Conservation (phyloP, 2,888 invertebrate species). For the Aelia acuminata region DNA sequence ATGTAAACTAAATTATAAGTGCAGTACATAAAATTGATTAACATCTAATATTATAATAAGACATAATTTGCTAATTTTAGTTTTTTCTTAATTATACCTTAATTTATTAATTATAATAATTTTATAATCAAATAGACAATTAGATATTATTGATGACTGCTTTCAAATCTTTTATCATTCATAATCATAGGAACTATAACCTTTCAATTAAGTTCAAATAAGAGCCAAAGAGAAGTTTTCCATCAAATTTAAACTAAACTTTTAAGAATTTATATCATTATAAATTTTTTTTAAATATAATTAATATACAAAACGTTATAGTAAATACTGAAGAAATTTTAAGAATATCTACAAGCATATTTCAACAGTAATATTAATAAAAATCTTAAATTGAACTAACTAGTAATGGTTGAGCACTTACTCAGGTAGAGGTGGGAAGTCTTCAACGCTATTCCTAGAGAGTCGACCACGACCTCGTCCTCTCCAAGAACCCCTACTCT, state of each 20-base stretch:
- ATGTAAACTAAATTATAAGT: too few species aligned
- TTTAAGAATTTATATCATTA: too few species aligned
- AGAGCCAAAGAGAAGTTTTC: not conserved
- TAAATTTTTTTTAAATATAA: too few species aligned
- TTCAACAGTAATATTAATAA: not conserved
- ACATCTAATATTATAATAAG: too few species aligned
- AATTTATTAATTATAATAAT: too few species aligned
- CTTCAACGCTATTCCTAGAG: conserved; percentile 19
- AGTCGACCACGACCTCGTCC: conserved; percentile 35
- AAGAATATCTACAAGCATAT: not conserved
- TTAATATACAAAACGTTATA: not conserved
- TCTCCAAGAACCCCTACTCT: conserved; percentile 61
- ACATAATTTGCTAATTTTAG: too few species aligned
- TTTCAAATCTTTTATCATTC: not conserved
- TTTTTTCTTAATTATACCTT: too few species aligned
- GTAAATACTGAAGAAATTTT: not conserved
- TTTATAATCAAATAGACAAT: too few species aligned
- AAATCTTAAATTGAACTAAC: not conserved
- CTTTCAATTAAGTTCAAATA: not conserved
- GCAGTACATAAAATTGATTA: too few species aligned
- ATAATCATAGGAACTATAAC: not conserved
- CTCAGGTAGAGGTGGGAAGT: conserved; percentile 52
- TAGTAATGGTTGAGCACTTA: not conserved
- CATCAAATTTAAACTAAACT: too few species aligned
- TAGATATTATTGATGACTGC: too few species aligned